A percentile compares a stretch with the other conserved stretches of the same genome.
Evolutionary conservation across 2,888 invertebrate species (phyloP).

Genomic region (Leptopilina syphax): DNA sequence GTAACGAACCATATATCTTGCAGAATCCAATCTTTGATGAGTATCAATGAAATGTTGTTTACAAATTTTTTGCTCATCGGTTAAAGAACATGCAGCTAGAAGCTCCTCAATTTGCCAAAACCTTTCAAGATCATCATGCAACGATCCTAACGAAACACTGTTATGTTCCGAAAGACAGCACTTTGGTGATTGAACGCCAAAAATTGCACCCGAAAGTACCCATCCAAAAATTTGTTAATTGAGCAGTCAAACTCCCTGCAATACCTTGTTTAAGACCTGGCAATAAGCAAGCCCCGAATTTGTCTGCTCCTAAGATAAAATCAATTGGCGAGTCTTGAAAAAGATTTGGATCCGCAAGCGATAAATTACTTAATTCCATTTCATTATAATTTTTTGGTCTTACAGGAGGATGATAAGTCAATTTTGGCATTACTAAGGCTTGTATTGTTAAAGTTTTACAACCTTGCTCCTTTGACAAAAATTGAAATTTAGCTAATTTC

Average conservation of each 20-base stretch:
- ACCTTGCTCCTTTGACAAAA: neutral
- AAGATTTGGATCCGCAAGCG: neutral
- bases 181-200: too few relatives aligned
- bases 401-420: neutral
- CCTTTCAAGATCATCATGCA: too few relatives aligned
- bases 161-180: too few relatives aligned
- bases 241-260: neutral
- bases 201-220: neutral
- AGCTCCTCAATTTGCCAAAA: neutral
- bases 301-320: neutral
- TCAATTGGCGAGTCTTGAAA: neutral
- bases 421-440: neutral
- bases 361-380: neutral
- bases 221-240: slow-evolving; percentile 33
- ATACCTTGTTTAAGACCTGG: neutral
- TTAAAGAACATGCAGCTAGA: neutral
- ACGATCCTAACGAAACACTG: too few relatives aligned
- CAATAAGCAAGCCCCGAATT: neutral
- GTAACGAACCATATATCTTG: neutral
- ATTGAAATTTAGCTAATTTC: slow-evolving; percentile 32
- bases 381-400: neutral
- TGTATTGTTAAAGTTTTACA: neutral
- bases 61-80: neutral
- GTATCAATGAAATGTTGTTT: neutral
- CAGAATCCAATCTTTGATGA: neutral